A percentile compares a stretch with the other conserved stretches of the same genome.
Evolutionary conservation across 2,797 vertebrate genomes (phyloP).

Genomic region (Acropternis orthonyx): DNA sequence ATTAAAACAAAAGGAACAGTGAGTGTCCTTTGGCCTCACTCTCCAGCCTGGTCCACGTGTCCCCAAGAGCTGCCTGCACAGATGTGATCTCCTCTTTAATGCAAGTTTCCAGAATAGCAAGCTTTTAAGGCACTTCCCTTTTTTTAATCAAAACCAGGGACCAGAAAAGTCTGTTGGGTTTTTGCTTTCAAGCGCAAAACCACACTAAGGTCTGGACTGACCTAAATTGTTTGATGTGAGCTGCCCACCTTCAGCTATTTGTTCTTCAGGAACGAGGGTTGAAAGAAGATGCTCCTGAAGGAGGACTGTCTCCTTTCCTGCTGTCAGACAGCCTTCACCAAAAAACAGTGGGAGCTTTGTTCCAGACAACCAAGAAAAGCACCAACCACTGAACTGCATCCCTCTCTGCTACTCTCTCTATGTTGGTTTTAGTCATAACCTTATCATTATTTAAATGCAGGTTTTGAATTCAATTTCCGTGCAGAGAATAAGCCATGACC

Average conservation of each 20-base stretch:
- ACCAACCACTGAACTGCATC: neutral
- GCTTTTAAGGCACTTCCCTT: slow-evolving; percentile 52
- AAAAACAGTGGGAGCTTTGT: neutral
- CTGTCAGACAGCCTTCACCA: neutral
- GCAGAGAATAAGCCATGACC: neutral
- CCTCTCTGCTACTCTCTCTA: neutral
- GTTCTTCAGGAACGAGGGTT: neutral
- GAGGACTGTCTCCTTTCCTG: neutral
- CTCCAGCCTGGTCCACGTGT: neutral
- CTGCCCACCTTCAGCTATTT: neutral
- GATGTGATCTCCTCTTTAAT: slow-evolving; percentile 7
- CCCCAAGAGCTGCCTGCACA: neutral
- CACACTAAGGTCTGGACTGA: neutral
- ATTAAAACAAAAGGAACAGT: neutral
- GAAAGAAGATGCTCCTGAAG: neutral
- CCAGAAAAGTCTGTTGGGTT: neutral
- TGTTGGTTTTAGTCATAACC: neutral
- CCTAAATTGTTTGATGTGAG: neutral
- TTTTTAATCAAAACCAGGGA: slow-evolving; percentile 50
- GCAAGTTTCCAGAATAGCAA: neutral
- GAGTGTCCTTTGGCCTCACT: neutral
- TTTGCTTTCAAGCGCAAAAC: neutral
- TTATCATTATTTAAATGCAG: slow-evolving; percentile 33
- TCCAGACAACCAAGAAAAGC: neutral
- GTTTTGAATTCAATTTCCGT: slow-evolving; percentile 41